Base-by-base conservation (phyloP, 2,113 vertebrate genomes). In the Acrocephalus kingi region DNA sequence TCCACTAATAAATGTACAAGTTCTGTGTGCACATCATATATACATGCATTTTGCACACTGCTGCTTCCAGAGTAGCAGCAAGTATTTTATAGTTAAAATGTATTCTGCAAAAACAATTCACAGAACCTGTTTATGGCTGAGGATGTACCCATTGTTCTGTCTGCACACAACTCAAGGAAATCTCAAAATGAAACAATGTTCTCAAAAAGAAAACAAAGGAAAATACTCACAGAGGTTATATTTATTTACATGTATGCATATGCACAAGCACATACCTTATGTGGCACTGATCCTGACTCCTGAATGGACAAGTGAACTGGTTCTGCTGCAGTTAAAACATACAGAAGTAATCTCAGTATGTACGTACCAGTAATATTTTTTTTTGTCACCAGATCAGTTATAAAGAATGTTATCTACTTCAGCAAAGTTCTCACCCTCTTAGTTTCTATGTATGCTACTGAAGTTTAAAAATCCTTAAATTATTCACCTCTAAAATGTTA, bases 221-320 rank as follows among this genome's bases (percentile, higher is more conserved):
- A 55, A 72, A 45, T 21, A 67, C 8, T 41, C 35, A n/a, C 20
- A 45, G 33, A 59, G 4, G 24, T 63, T 22, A 4, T 7, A 63
- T 51, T 86, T 87, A 81, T 81, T 92, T 87, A 63, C 35, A 87
- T 12, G 78, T 9, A 20, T 51, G 78, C 10, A 20, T 51, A n/a
- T 6, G 48, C 48, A 68, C 24, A 84, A 72, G n/a, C 41, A 91
- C 85, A 43, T 97, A 98, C 98, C 98, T 91, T 93, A 66, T 68
- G 30, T 35, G 87, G 62, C 43, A 55, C 81, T 59, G 74, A 28
- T 96, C 84, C 96, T 0, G 96, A 97, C 91, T 98, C 98, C 76
- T 98, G 96, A 92, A 98, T 55, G 37, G 98, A 94, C 46, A 89
- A 62, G 45, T 75, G 97, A 89, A 97, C 54, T 21, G 88, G 84